Base-by-base conservation (phyloP, 2,113 vertebrate genomes). In the Colaptes auratus region DNA sequence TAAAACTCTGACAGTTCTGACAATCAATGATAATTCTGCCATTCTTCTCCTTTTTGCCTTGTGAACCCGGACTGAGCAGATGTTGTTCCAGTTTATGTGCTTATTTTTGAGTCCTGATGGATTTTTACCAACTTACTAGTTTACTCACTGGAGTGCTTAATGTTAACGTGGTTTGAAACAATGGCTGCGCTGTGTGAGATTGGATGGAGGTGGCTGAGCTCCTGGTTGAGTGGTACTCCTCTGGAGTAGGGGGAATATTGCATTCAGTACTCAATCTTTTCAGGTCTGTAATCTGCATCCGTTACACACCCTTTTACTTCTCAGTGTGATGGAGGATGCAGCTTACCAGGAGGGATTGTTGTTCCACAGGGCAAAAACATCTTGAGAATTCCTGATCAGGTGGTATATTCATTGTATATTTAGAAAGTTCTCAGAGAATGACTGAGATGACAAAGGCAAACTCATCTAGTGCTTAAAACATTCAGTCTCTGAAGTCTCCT, bases 1-100 rank as follows among this genome's bases (percentile, higher is more conserved):
- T 63, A 48, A 48, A 50, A 50, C 48, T 50, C 11, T 50, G 48
- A 50, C 48, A 50, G 21, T 50, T 50, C 48, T 50, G 48, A 60
- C 70, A 55, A 12, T 27, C 4, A 30, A 0, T 12, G n/a, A 12
- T 59, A 35, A 59, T 64, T 67, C 36, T 53, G 33, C 2, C 5
- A 33, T 36, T 91, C 44, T 78, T n/a, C 46, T n/a, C n/a, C n/a
- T 69, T 55, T 82, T 60, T 7, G 3, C 33, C 8, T 23, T 0
- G 0, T 35, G 19, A 85, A 39, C 28, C 17, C 2, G 33, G 33
- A 16, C 48, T 33, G 52, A 82, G 52, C n/a, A 33, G 24, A 2
- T 33, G 6, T 1, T 28, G 13, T 44, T 64, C 23, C 30, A 28
- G 39, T 36, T 35, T 60, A 2, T 1, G 0, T 53, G 17, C 0